Evolutionary conservation across 1,140 invertebrate species (phyloP), one percentile per base, ranked within the genome.

Genomic region (Trypoxylus dichotomus): DNA sequence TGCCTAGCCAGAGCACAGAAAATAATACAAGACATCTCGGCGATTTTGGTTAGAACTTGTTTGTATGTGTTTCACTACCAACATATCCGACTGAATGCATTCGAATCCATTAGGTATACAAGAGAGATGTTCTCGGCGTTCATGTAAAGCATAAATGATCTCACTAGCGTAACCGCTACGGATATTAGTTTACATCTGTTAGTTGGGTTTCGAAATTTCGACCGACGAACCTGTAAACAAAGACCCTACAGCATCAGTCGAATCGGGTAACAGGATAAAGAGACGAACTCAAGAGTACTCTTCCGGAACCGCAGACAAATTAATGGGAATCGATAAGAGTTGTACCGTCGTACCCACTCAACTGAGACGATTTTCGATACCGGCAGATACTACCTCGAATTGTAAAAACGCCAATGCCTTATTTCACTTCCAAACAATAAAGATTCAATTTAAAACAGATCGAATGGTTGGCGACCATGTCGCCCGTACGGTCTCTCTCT

Each of bases 251-350:
- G 21, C 21, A 68, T 68, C 60, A 27, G 47, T 54, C 47, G 47
- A 68, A 68, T 68, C 21, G 60, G 24, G 60, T 68, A 68, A 68
- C 60, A 68, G 60, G 60, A 68, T 68, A 29, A 68, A 68, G 60
- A 68, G 60, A 68, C 60, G 27, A 68, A 68, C 60, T 68, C 21
- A 29, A 68, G 60, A 29, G 60, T 68, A 68, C 60, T 68, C 60
- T 68, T 68, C 60, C 60, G 60, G 24, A 68, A 68, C 60, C 60
- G 24, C 60, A 68, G 24, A 68, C 60, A 68, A 68, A 68, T 68
- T 68, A 68, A 68, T 68, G 60, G 60, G 60, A 24, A 68, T 68
- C 60, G 24, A 68, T 68, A 68, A 25, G 27, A 27, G 21, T 68
- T 54, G 47, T 54, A 54, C 47, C 47, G 47, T 54, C 47, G 47